phyloP scores from a whole-genome alignment of 2,797 vertebrate species.

The Molossus molossus region DNA sequence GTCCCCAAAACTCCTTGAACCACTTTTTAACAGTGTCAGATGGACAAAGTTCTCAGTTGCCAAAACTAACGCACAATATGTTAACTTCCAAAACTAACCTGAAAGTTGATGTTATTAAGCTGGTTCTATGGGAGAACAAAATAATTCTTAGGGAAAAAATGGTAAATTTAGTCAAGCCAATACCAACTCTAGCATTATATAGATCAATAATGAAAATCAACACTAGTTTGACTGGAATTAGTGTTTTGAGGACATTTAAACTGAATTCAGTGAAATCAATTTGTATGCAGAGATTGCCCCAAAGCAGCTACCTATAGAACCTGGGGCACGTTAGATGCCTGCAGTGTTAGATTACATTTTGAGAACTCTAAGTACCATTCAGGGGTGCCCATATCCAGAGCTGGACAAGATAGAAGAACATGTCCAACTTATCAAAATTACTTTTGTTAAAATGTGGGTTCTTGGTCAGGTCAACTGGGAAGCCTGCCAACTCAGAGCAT shows the following conservation, averaged over 20 bases:
- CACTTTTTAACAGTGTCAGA: background rate
- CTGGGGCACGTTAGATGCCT: background rate
- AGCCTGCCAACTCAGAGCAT: background rate
- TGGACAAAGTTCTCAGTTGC: slow-evolving; percentile 19
- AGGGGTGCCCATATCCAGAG: background rate
- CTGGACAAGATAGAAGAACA: background rate
- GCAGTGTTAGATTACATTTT: background rate
- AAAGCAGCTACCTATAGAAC: background rate
- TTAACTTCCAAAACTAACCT: slow-evolving; percentile 52
- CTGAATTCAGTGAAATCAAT: slow-evolving; percentile 36
- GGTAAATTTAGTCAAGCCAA: slow-evolving; percentile 20
- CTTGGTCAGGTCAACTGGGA: slow-evolving; percentile 26
- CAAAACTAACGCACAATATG: slow-evolving; percentile 54
- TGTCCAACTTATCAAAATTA: slow-evolving; percentile 8
- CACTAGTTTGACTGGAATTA: slow-evolving; percentile 30
- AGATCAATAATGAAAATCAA: slow-evolving; percentile 33
- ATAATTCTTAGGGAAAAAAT: background rate
- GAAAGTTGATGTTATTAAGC: background rate
- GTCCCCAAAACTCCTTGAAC: background rate
- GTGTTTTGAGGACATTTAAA: slow-evolving; percentile 34
- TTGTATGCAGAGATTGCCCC: background rate
- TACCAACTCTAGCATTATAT: background rate
- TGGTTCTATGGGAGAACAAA: slow-evolving; percentile 24
- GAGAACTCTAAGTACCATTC: background rate
- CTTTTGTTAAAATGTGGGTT: slow-evolving; percentile 42